Evolutionary conservation across 2,113 vertebrate genomes (phyloP), one percentile per base, ranked within the genome.

Genomic region (Paratilapia polleni): DNA sequence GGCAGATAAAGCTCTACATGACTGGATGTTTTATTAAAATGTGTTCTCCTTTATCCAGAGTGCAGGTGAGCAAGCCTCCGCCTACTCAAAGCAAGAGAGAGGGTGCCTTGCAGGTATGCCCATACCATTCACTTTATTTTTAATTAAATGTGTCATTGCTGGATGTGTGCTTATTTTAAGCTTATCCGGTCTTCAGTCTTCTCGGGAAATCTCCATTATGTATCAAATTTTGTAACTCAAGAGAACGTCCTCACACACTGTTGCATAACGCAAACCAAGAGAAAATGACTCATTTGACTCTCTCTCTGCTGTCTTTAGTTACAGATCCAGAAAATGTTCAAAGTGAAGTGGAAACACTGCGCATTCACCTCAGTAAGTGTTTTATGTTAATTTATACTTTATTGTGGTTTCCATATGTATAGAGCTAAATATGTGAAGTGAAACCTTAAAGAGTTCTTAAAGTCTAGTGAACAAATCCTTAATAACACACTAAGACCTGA

Each of bases 291-390:
- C 2, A 61, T 80, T 63, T 77, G 5, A 62, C 13, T 68, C 43
- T 68, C n/a, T 68, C 4, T 17, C 54, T 17, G 31, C 17, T 63
- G 24, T 70, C 41, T 59, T 9, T 14, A 14, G 61, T 10, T 9
- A 41, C 78, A 89, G 78, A 31, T 41, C 10, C 6, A 34, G 13
- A 43, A 54, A 34, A 11, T 73, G 47, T 31, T 81, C 9, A 4
- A 47, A 54, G 1, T 4, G 9, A 17, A 15, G 1, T 0, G 8
- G 14, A 10, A 4, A 28, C 10, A 17, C 15, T 61, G 26, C 22
- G 1, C 26, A 63, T 89, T 75, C 6, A 62, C 10, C 84, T 91
- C 19, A 41, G 87, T 91, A n/a, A 85, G 89, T 82, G 20, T 31
- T 58, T 52, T 10, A 12, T 26, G 22, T 68, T 49, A 68, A n/a